Conservation (phyloP, 1,140 invertebrate genomes). For the Drosophila repletoides region DNA sequence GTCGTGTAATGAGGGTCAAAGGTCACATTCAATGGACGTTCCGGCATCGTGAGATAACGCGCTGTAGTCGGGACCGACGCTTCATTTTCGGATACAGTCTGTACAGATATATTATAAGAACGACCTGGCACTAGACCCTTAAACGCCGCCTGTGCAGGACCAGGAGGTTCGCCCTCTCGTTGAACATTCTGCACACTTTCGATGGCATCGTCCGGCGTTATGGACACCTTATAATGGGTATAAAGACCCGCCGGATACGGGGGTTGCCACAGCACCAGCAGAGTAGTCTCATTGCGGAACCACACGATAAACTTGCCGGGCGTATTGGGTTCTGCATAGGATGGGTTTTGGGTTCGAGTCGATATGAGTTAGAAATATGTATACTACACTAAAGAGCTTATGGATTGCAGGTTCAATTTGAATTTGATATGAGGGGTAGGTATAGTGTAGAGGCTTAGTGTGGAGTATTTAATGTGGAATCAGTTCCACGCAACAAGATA, state of each 20-base stretch:
- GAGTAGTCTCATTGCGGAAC: constrained; percentile 97
- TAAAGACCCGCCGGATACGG: constrained; percentile 96
- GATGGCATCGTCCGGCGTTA: constrained; percentile 93
- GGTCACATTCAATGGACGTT: constrained; percentile 91
- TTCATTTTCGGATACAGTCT: constrained; percentile 94
- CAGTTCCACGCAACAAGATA: neutral
- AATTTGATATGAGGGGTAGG: neutral
- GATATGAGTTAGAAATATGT: constrained; percentile 4
- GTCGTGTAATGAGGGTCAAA: constrained; percentile 89
- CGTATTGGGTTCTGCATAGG: constrained; percentile 91
- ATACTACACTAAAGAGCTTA: neutral
- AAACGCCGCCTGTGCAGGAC: constrained; percentile 96
- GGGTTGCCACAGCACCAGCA: constrained; percentile 96
- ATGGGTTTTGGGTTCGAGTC: constrained; percentile 13
- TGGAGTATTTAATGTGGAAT: neutral
- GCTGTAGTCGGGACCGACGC: constrained; percentile 94
- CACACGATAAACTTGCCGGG: constrained; percentile 98
- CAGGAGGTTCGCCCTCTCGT: constrained; percentile 96
- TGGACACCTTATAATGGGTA: constrained; percentile 95
- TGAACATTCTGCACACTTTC: constrained; percentile 94
- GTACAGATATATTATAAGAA: constrained; percentile 76
- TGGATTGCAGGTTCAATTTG: neutral
- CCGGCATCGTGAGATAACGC: constrained; percentile 94
- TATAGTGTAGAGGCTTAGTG: neutral
- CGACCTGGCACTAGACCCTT: constrained; percentile 93